Evolutionary conservation across 2,888 invertebrate species (phyloP), one percentile per base, ranked within the genome.

Genomic region (Ophion ventricosus): DNA sequence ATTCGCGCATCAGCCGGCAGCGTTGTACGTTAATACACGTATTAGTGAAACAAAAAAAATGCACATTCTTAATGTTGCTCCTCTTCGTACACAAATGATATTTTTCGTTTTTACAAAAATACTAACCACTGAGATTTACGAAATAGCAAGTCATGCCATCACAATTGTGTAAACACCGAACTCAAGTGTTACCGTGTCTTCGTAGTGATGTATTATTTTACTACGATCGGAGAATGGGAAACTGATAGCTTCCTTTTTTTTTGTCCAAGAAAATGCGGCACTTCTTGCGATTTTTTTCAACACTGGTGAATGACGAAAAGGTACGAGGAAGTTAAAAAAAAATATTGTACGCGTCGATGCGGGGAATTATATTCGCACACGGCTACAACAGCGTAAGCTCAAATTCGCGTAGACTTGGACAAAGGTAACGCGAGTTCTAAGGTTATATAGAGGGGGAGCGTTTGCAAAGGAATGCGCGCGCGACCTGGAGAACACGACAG

Each of bases 141-240:
- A 91, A 91, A 88, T 91, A 91, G 87, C 85, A 91, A 88, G 89
- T 89, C 88, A 90, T 90, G 87, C 87, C 87, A 87, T 87, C 79
- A 81, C 82, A 85, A 83, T 86, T 69, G 43, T 77, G n/a, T 29
- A 35, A n/a, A 74, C 75, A 49, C 49, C 14, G 43, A 83, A 75
- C 70, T 80, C 25, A 57, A 81, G 49, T 57, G 1, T 25, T 14
- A 69, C 29, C 8, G 35, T 72, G n/a, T 23, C 29, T 14, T 29
- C 56, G 64, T 2, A 10, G 10, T 7, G 7, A 25, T 57, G 40
- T 26, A 49, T 35, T 20, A 54, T 25, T 70, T 83, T 35, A 29
- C 20, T 40, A n/a, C 63, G 43, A 66, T 17, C 59, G 8, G 54
- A 57, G 35, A 2, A 25, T 56, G 10, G 20, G 20, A 70, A 26